Evolutionary conservation across 2,797 vertebrate species (phyloP).

Genomic region (Oreortyx pictus): DNA sequence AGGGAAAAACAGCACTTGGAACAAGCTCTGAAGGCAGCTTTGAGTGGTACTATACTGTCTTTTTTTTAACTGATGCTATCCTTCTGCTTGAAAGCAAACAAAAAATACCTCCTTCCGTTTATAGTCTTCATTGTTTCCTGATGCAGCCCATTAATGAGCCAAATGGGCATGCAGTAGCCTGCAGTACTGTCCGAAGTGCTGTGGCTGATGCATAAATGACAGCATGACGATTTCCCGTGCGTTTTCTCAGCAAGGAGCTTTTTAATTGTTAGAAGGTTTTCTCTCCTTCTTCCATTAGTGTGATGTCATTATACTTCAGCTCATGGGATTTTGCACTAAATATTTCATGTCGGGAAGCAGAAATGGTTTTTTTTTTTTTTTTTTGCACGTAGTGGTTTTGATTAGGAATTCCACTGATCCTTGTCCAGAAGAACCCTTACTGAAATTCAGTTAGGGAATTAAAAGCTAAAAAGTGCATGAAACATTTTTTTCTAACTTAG

Average conservation of each 20-base stretch:
- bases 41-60: background rate
- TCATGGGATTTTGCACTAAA: slow-evolving; percentile 45
- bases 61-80: background rate
- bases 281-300: slow-evolving; percentile 33
- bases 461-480: slow-evolving; percentile 36
- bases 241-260: slow-evolving; percentile 49
- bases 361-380: background rate
- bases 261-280: slow-evolving; percentile 63
- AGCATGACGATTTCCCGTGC: slow-evolving; percentile 20
- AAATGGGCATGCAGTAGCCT: slow-evolving; percentile 34
- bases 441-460: slow-evolving; percentile 32
- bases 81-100: slow-evolving; percentile 28
- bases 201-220: slow-evolving; percentile 20
- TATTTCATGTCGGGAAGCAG: slow-evolving; percentile 55
- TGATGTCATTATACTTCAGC: slow-evolving; percentile 53
- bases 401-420: slow-evolving; percentile 66
- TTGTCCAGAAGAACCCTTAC: slow-evolving; percentile 45
- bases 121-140: background rate
- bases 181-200: background rate
- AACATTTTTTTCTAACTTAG: slow-evolving; percentile 31
- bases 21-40: background rate
- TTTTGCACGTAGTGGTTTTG: background rate
- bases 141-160: slow-evolving; percentile 35
- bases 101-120: background rate
- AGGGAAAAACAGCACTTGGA: background rate